These are phyloP conservation scores for Aldabrachelys gigantea DNA, from an alignment of 2,113 vertebrate genomes.

Conservation along the genomic window DNA sequence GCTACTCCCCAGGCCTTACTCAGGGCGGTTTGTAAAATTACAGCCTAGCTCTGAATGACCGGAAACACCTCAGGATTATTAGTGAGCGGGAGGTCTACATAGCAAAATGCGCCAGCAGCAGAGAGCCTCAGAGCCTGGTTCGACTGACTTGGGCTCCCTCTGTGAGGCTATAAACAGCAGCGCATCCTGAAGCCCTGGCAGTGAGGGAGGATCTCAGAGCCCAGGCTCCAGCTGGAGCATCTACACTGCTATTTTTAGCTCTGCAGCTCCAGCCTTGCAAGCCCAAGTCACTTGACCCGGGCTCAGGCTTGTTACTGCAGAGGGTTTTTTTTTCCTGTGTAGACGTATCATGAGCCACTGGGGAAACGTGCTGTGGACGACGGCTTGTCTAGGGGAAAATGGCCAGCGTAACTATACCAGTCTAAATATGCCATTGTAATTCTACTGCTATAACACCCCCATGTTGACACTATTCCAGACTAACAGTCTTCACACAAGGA, in stretches of 20 bases:
- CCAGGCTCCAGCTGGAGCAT: too few relatives aligned
- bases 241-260: too few relatives aligned
- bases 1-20: too few relatives aligned
- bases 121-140: not conserved
- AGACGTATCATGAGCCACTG: not conserved
- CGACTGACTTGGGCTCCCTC: not conserved
- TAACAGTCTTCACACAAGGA: not conserved
- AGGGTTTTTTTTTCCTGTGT: too few relatives aligned
- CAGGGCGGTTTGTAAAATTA: not conserved
- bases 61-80: not conserved
- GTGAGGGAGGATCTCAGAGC: too few relatives aligned
- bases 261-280: too few relatives aligned
- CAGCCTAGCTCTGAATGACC: not conserved
- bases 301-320: too few relatives aligned
- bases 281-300: too few relatives aligned
- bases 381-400: not conserved
- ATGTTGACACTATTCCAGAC: not conserved
- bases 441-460: not conserved
- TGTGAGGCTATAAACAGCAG: too few relatives aligned
- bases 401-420: not conserved
- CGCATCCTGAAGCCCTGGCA: too few relatives aligned
- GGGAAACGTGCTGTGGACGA: not conserved
- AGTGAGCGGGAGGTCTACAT: not conserved
- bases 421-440: too few relatives aligned
- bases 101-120: not conserved